Conservation (phyloP, 2,888 invertebrate species). For the Calephelis perditalis region DNA sequence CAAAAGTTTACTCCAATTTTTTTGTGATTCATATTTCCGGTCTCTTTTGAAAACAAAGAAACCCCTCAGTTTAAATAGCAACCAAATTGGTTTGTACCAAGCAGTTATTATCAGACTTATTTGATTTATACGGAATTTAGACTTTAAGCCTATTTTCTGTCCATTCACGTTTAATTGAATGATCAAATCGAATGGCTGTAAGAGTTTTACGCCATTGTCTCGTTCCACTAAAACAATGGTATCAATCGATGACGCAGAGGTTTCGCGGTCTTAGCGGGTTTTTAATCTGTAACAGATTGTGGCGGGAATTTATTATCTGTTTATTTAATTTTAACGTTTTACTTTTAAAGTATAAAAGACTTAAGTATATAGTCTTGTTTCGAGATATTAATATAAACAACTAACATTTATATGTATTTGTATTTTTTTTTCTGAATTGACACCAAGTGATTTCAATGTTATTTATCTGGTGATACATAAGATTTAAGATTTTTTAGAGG, state of each 20-base stretch:
- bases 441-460: no score
- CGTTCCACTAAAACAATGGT: constrained; percentile 53
- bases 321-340: not conserved
- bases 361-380: no score
- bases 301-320: constrained; percentile 7
- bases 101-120: constrained; percentile 35
- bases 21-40: no score
- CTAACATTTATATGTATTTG: no score
- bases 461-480: no score
- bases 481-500: no score
- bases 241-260: constrained; percentile 50
- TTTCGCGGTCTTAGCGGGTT: constrained; percentile 31
- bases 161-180: constrained; percentile 67
- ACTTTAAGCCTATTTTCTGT: constrained; percentile 69
- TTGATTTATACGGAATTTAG: constrained; percentile 65
- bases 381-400: no score
- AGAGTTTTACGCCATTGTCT: constrained; percentile 42
- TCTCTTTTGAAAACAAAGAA: no score
- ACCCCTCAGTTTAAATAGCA: not conserved
- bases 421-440: no score
- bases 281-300: constrained; percentile 30
- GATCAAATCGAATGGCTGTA: constrained; percentile 59
- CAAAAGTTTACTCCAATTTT: no score
- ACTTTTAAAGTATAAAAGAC: not conserved
- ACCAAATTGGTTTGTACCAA: not conserved